phyloP scores from a whole-genome alignment of 2,113 vertebrate genomes.

The Indicator indicator region DNA sequence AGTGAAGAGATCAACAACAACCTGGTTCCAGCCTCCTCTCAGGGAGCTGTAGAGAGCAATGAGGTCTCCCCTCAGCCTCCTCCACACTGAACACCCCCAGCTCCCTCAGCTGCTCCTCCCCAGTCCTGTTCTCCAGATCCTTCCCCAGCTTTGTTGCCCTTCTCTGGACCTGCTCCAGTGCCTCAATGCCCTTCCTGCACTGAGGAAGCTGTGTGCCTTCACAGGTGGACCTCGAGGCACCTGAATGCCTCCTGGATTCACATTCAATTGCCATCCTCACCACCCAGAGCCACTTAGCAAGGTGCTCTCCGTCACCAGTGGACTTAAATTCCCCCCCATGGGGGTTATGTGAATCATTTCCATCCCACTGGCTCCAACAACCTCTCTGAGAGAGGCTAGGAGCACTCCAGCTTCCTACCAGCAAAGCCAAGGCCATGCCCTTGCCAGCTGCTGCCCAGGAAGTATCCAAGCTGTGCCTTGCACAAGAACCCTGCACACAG shows the following conservation, averaged over 20 bases:
- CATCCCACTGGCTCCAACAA: background rate
- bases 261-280: background rate
- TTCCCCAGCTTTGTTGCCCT: too few species aligned
- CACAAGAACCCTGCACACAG: rapidly evolving
- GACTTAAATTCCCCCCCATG: rapidly evolving
- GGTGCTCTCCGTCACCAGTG: background rate
- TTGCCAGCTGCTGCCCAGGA: background rate
- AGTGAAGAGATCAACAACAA: too few species aligned
- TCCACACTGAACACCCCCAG: too few species aligned
- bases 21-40: too few species aligned
- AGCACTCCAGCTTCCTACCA: rapidly evolving
- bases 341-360: background rate
- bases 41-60: too few species aligned
- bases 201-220: background rate
- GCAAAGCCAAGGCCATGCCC: rapidly evolving
- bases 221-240: rapidly evolving
- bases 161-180: too few species aligned
- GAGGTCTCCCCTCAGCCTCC: too few species aligned
- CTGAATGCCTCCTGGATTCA: background rate
- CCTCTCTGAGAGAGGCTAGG: rapidly evolving
- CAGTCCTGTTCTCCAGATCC: too few species aligned
- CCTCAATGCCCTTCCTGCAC: too few species aligned
- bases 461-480: background rate
- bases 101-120: too few species aligned
- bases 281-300: background rate